A percentile compares a stretch with the other conserved stretches of the same genome.
These are phyloP conservation scores for Tyrannus savana DNA, from an alignment of 2,113 vertebrate species.

Conservation along the genomic window DNA sequence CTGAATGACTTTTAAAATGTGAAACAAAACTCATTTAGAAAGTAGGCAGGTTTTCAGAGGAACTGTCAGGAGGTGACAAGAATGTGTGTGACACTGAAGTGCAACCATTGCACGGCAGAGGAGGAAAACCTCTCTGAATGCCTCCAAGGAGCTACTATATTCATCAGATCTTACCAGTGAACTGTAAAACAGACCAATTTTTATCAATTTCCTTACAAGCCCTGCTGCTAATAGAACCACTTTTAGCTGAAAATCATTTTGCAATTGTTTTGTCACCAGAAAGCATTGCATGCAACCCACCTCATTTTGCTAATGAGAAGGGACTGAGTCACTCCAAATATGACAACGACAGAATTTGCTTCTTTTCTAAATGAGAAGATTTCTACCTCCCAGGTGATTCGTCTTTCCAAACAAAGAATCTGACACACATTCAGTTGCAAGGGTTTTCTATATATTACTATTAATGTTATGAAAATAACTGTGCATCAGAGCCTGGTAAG, in stretches of 20 bases:
- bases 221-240: background rate
- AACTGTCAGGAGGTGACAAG: slow-evolving; percentile 1
- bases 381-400: slow-evolving; percentile 61
- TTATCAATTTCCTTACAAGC: background rate
- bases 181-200: slow-evolving; percentile 17
- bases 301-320: background rate
- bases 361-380: slow-evolving; percentile 25
- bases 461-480: slow-evolving; percentile 72
- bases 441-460: slow-evolving; percentile 40
- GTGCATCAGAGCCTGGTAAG: slow-evolving; percentile 64
- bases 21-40: slow-evolving; percentile 48
- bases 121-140: background rate
- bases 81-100: background rate
- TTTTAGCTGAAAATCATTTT: slow-evolving; percentile 42
- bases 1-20: background rate
- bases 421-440: slow-evolving; percentile 28
- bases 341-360: background rate
- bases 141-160: background rate
- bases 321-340: background rate
- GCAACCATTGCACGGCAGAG: background rate
- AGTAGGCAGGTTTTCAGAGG: slow-evolving; percentile 8
- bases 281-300: background rate
- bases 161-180: background rate
- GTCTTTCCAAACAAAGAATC: slow-evolving; percentile 57
- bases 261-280: slow-evolving; percentile 25